Evolutionary conservation across 2,113 vertebrate genomes (phyloP).

Genomic region (Heterocephalus glaber): DNA sequence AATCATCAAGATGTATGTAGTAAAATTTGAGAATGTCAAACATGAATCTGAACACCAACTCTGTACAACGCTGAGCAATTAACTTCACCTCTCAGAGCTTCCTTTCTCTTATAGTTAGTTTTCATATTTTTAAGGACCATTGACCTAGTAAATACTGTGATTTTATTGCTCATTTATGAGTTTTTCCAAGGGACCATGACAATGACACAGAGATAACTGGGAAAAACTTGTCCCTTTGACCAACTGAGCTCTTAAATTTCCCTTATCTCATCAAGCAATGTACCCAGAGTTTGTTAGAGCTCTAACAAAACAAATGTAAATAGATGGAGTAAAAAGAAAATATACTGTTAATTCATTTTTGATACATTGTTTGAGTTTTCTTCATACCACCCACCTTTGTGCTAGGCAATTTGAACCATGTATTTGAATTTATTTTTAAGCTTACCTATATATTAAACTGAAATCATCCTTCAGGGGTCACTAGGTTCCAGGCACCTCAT

Average conservation of each 20-base stretch:
- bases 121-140: background rate
- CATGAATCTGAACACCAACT: background rate
- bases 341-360: background rate
- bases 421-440: slow-evolving; percentile 9
- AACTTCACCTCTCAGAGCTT: background rate
- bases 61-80: background rate
- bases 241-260: background rate
- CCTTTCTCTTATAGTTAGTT: background rate
- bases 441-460: background rate
- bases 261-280: background rate
- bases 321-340: background rate
- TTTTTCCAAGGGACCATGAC: background rate
- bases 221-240: background rate
- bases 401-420: background rate
- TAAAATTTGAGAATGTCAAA: background rate
- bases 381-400: background rate
- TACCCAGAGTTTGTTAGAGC: background rate
- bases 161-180: background rate
- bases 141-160: background rate
- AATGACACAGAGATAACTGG: background rate
- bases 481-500: background rate
- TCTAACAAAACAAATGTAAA: slow-evolving; percentile 2
- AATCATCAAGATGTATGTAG: background rate
- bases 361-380: background rate
- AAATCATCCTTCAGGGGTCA: background rate